Conservation (phyloP, 2,797 vertebrate genomes). For the Sebastes melanostomus region DNA sequence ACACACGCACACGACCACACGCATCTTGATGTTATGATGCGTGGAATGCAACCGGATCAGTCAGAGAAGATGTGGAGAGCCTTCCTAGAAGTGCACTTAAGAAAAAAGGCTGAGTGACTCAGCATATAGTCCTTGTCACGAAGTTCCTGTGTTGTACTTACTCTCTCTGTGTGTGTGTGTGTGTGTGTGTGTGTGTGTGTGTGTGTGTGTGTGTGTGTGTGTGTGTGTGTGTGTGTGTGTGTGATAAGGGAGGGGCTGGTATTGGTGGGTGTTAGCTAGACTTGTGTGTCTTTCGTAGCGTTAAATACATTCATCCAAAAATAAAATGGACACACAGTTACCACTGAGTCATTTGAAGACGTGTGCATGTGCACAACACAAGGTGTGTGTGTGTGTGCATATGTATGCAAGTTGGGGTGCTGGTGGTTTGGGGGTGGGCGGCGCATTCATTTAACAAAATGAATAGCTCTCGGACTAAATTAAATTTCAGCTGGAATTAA, state of each 20-base stretch:
- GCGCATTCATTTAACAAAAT: constrained; percentile 83
- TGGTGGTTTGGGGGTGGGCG: constrained; percentile 45
- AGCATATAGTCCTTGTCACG: constrained; percentile 41
- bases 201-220: not conserved
- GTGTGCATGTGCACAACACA: constrained; percentile 13
- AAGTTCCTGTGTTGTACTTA: constrained; percentile 3
- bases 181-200: not conserved
- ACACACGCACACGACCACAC: not conserved
- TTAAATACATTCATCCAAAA: constrained; percentile 40
- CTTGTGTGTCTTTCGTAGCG: constrained; percentile 6
- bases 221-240: not conserved
- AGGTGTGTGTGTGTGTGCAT: constrained; percentile 32
- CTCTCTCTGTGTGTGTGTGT: not conserved
- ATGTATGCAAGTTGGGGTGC: constrained; percentile 45
- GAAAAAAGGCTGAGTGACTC: constrained; percentile 70
- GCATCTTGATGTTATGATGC: not conserved
- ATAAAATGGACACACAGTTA: constrained; percentile 25
- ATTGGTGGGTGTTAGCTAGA: constrained; percentile 16
- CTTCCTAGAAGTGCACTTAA: constrained; percentile 55
- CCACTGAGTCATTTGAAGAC: constrained; percentile 47
- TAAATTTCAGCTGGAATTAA: constrained; percentile 83
- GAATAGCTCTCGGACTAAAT: constrained; percentile 85
- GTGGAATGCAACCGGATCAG: constrained; percentile 32
- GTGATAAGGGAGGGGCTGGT: not conserved
- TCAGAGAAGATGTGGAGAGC: constrained; percentile 24